These are phyloP conservation scores for Microcebus jonahi DNA, from an alignment of 2,113 vertebrate species.

Conservation along the genomic window DNA sequence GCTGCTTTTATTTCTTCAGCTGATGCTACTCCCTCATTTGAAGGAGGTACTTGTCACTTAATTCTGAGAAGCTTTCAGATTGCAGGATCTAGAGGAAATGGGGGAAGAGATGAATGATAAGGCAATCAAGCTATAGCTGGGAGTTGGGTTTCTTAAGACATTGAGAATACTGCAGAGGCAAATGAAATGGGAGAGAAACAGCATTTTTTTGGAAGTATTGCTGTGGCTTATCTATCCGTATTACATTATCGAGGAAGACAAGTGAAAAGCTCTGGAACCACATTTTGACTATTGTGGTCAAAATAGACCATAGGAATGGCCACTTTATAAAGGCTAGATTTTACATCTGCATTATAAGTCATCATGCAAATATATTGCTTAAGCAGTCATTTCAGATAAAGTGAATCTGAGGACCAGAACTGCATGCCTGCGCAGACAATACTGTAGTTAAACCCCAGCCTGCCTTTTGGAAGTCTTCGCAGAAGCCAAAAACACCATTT, in stretches of 20 bases:
- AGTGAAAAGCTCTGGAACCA: not conserved
- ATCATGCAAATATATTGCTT: not conserved
- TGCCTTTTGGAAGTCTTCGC: not conserved
- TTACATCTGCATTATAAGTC: not conserved
- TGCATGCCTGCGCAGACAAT: not conserved
- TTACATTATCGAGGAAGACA: not conserved
- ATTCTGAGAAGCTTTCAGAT: not conserved
- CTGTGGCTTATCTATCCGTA: not conserved
- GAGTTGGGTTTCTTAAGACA: not conserved
- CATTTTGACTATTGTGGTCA: not conserved
- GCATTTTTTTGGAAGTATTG: not conserved
- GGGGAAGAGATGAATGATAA: not conserved
- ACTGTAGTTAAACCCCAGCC: not conserved
- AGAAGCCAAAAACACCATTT: not conserved
- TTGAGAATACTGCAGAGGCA: not conserved
- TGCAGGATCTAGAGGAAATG: not conserved
- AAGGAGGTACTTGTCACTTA: not conserved
- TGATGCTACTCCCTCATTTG: not conserved
- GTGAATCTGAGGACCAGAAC: not conserved
- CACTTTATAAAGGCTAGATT: not conserved
- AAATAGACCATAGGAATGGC: not conserved
- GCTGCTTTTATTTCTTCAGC: not conserved
- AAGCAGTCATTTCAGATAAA: not conserved
- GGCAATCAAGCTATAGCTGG: not conserved
- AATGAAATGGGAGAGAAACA: not conserved